A percentile compares a stretch with the other conserved stretches of the same genome.
Conservation (phyloP, 2,113 vertebrate genomes). For the Phodopus roborovskii region DNA sequence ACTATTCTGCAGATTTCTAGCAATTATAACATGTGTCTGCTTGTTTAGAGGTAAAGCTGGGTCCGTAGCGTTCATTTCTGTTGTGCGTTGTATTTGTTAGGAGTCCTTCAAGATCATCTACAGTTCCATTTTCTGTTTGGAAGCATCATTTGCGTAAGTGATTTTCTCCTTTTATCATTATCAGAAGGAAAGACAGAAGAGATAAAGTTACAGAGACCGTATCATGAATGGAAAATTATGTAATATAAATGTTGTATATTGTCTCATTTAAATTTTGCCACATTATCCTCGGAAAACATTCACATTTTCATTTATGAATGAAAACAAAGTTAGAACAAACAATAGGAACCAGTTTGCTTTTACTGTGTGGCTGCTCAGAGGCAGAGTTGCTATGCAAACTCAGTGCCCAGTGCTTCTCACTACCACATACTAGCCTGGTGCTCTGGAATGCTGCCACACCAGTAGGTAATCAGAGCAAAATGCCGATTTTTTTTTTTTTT, state of each 20-base stretch:
- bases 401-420: not conserved
- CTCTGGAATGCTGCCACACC: not conserved
- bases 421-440: not conserved
- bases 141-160: constrained; percentile 31
- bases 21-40: constrained; percentile 83
- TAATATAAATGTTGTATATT: not conserved
- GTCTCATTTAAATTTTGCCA: not conserved
- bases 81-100: constrained; percentile 58
- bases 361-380: not conserved
- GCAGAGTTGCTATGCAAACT: not conserved
- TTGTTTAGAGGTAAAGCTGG: constrained; percentile 80
- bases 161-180: constrained; percentile 69
- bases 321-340: not conserved
- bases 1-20: constrained; percentile 77
- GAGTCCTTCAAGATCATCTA: constrained; percentile 47
- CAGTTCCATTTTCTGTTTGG: constrained; percentile 57
- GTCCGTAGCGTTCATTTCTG: constrained; percentile 53
- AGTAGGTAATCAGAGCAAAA: not conserved
- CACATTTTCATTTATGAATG: not conserved
- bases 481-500: not conserved
- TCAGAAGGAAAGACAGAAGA: not conserved
- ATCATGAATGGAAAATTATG: not conserved
- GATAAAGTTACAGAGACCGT: not conserved
- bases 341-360: not conserved
- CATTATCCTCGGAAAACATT: not conserved